phyloP scores from a whole-genome alignment of 2,113 vertebrate genomes.

The Nesoenas mayeri region DNA sequence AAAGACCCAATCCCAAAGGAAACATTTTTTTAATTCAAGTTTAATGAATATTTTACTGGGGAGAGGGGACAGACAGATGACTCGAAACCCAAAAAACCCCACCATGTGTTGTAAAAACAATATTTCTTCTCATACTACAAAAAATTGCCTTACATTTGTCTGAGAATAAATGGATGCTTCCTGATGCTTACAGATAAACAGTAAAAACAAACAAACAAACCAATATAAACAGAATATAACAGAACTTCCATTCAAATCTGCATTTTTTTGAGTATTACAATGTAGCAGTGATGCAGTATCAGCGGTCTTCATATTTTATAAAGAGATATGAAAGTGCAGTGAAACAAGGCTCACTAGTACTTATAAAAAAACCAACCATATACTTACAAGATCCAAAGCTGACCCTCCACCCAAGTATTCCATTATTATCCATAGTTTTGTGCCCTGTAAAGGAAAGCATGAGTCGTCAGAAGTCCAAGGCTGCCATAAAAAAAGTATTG shows the following conservation, averaged over 20 bases:
- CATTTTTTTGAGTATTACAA: background rate
- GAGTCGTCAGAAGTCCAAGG: background rate
- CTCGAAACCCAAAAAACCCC: background rate
- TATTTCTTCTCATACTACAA: background rate
- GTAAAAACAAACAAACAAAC: background rate
- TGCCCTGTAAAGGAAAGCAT: constrained; percentile 44
- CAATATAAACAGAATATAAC: background rate
- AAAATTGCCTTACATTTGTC: background rate
- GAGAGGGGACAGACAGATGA: background rate
- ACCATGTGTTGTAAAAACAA: background rate
- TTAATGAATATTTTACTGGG: background rate
- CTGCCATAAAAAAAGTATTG: background rate
- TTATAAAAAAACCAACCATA: background rate
- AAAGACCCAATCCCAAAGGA: background rate
- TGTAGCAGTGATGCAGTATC: background rate
- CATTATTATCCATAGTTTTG: constrained; percentile 85
- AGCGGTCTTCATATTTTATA: background rate
- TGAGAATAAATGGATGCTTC: background rate
- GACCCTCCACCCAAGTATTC: constrained; percentile 83
- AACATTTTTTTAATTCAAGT: background rate
- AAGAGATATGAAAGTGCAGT: background rate
- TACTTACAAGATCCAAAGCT: constrained; percentile 80
- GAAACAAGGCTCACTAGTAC: background rate
- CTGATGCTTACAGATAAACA: background rate
- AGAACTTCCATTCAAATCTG: background rate